A percentile compares a stretch with the other conserved stretches of the same genome.
Conservation (phyloP, 2,113 vertebrate species). For the Megatriorchis doriae region DNA sequence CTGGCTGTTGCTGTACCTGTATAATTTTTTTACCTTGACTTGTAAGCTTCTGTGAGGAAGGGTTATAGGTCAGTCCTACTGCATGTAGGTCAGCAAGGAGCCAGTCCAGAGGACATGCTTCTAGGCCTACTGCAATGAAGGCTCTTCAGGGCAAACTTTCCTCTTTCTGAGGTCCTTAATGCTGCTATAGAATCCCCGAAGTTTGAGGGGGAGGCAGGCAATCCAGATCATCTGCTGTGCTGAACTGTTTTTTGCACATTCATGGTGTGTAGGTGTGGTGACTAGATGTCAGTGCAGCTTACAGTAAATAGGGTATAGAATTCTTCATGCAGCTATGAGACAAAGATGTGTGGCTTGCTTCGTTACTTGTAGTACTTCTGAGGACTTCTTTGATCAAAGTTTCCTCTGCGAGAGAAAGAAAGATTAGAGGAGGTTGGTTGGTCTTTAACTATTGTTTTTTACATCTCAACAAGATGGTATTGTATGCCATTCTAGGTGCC, state of each 20-base stretch:
- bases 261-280: background rate
- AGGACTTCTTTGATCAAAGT: background rate
- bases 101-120: background rate
- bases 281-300: background rate
- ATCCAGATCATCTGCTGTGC: background rate
- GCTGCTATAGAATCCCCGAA: background rate
- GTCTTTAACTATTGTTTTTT: background rate
- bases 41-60: background rate
- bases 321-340: background rate
- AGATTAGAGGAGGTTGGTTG: background rate
- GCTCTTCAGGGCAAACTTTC: background rate
- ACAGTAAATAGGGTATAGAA: background rate
- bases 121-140: background rate
- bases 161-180: background rate
- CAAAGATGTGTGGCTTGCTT: background rate
- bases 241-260: background rate
- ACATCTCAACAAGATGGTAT: background rate
- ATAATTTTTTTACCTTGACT: background rate
- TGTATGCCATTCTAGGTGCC: constrained; percentile 79
- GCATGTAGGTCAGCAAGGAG: background rate
- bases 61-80: background rate
- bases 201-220: background rate
- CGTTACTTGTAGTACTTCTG: background rate
- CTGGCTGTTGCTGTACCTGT: background rate
- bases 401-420: background rate